phyloP scores from a whole-genome alignment of 1,140 invertebrate species.

The Cyclargus thomasi region DNA sequence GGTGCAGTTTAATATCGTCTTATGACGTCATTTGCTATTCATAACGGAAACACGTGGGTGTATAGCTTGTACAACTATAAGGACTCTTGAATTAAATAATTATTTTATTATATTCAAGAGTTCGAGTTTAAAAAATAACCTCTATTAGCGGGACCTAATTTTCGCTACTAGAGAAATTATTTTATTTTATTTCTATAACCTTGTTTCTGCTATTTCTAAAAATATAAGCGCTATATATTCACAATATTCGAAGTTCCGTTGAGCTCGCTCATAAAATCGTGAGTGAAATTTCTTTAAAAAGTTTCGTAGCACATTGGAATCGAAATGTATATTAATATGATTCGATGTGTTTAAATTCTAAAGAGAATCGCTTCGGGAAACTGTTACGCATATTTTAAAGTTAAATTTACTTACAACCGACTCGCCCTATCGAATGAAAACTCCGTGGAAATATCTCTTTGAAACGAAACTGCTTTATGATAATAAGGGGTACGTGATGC shows the following conservation, averaged over 20 bases:
- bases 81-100: too few relatives aligned
- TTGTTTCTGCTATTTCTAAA: too few relatives aligned
- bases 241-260: background rate
- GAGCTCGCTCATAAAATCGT: background rate
- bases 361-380: conserved; percentile 67
- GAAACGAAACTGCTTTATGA: conserved; percentile 62
- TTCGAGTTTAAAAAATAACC: too few relatives aligned
- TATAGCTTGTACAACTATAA: too few relatives aligned
- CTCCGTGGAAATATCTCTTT: conserved; percentile 52
- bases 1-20: too few relatives aligned
- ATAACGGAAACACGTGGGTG: too few relatives aligned
- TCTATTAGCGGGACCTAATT: too few relatives aligned
- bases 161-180: too few relatives aligned
- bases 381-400: conserved; percentile 75
- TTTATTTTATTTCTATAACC: too few relatives aligned
- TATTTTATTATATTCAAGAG: too few relatives aligned
- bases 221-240: background rate
- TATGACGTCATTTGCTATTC: too few relatives aligned
- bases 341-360: conserved; percentile 69
- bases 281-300: conserved; percentile 47
- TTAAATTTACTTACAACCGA: conserved; percentile 67
- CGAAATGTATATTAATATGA: conserved; percentile 71
- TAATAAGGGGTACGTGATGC: conserved; percentile 46
- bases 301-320: conserved; percentile 51
- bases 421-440: conserved; percentile 47